Evolutionary conservation across 1,140 invertebrate genomes (phyloP), one percentile per base, ranked within the genome.

Genomic region (Pseudomyrmex pallidus): DNA sequence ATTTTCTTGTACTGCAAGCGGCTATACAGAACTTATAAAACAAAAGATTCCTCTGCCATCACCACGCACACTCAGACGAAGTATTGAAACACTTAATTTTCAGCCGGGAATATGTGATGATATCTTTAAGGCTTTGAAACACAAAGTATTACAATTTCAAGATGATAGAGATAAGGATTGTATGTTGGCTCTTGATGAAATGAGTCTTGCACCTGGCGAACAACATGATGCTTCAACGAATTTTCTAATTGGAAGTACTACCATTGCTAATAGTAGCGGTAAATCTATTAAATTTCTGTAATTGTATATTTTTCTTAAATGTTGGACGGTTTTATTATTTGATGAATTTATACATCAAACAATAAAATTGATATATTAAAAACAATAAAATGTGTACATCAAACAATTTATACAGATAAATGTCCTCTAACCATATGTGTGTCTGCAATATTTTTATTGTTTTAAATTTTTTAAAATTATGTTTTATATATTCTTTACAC

Each of bases 21-120:
- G 20, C 8, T 54, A 54, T 12, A 25, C 25, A 35, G 46, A 68
- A 25, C 13, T 62, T 3, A 35, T 62, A 25, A 35, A 35, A n/a
- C 48, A 68, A 54, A 68, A 68, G 9, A 68, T 68, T 68, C 13
- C 66, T 54, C 13, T 68, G 2, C 66, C 66, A 0, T 52, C 50
- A 35, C 15, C 0, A 25, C 66, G 8, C 10, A 54, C 50, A 25
- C 48, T 54, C 8, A 7, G 13, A 1, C 44, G 48, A 12, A 68
- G 13, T 4, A 54, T 68, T n/a, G 48, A 54, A 22, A n/a, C 20
- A 25, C 4, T 68, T 25, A 68, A 68, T 25, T 68, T 54, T 68
- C n/a, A n/a, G n/a, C 12, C 17, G 8, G 66, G 48, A 3, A 54
- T 54, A n/a, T 68, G 2, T 54, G 8, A 68, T 54, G 50, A 68